phyloP scores from a whole-genome alignment of 2,113 vertebrate species.

The Charadrius vociferus region DNA sequence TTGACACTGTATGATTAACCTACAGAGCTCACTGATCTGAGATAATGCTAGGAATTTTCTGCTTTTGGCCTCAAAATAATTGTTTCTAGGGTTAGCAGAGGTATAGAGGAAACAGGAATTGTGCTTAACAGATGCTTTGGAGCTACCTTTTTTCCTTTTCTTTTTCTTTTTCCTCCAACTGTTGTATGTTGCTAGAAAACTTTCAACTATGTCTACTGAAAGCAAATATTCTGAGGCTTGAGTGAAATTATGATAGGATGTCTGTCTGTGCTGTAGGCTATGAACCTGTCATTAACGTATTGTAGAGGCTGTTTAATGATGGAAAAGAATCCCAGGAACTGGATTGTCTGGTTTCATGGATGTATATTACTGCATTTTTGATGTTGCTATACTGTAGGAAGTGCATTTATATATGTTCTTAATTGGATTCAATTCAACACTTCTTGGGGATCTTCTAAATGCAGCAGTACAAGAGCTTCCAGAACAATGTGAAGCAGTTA shows the following conservation, averaged over 20 bases:
- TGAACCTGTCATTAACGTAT: not conserved
- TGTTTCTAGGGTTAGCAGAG: not conserved
- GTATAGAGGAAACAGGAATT: not conserved
- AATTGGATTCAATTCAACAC: not conserved
- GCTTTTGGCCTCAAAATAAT: not conserved
- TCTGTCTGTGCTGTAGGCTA: not conserved
- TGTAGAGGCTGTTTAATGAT: not conserved
- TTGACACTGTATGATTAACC: not conserved
- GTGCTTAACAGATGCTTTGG: not conserved
- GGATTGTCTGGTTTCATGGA: not conserved
- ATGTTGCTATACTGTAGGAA: not conserved
- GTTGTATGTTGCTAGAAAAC: not conserved
- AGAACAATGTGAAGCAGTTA: not conserved
- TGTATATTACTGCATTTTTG: not conserved
- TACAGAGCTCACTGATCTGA: not conserved
- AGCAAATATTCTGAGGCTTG: not conserved
- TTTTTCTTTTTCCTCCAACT: not conserved
- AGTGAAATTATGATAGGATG: not conserved
- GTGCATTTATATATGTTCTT: not conserved
- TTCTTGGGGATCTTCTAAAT: not conserved
- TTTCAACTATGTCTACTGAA: not conserved
- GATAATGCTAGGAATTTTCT: not conserved
- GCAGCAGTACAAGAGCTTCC: not conserved
- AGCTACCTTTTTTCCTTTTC: accelerated
- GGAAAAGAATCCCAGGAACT: not conserved